Conservation (phyloP, 92 coral and sea anemone species). For the Muricea muricata region DNA sequence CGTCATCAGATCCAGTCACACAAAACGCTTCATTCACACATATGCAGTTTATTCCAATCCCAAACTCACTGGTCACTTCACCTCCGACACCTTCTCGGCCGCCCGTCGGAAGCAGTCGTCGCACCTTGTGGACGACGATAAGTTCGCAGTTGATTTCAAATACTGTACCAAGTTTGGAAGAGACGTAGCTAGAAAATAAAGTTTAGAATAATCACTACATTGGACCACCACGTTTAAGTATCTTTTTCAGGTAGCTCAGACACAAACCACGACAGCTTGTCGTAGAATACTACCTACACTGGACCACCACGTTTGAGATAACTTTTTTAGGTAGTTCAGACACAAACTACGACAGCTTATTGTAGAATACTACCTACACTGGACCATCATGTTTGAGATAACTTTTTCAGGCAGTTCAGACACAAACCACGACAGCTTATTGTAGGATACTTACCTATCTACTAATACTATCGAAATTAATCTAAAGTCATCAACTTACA, state of each 20-base stretch:
- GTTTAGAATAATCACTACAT: background rate
- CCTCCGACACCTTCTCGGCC: conserved; percentile 73
- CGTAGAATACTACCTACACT: background rate
- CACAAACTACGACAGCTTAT: background rate
- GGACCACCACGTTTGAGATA: background rate
- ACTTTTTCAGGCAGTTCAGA: background rate
- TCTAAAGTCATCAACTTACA: conserved; percentile 59
- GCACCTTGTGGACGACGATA: conserved; percentile 78
- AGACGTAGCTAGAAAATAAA: conserved; percentile 69
- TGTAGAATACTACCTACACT: background rate
- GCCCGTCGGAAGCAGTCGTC: conserved; percentile 87
- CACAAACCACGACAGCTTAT: background rate
- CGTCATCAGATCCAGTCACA: conserved; percentile 97
- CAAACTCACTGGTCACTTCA: conserved; percentile 74
- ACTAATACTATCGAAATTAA: no score
- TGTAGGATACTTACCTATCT: background rate
- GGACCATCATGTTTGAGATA: background rate
- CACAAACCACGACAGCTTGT: background rate
- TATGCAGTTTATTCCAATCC: conserved; percentile 77
- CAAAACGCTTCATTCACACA: conserved; percentile 92
- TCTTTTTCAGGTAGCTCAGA: background rate
- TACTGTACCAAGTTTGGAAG: conserved; percentile 78
- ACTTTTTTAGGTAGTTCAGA: background rate
- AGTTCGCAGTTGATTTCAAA: conserved; percentile 88
- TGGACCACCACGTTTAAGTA: background rate